Base-by-base conservation (phyloP, 35 echinoderm and acorn worm genomes). In the Holothuria glaberrima region DNA sequence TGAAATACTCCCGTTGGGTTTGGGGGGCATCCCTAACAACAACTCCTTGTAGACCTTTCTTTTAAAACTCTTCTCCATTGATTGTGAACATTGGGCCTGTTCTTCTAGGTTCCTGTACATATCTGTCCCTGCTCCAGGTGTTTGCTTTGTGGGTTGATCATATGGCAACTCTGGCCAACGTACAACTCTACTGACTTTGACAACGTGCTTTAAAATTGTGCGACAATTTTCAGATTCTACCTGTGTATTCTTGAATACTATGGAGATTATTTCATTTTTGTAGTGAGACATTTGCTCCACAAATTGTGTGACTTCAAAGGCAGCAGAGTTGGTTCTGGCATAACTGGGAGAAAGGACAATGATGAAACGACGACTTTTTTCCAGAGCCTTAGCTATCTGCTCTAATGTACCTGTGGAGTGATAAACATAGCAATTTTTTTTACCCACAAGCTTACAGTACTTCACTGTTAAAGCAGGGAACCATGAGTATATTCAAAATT, bases 251-350 rank as follows among this genome's bases (percentile, higher is more conserved):
- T 38, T 63, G 59, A 84, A 63, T 48, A 84, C 46, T n/a, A 84
- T 63, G 27, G 80, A 84, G 13, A 84, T 84, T 27, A 84, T 61
- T 29, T 84, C 54, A 22, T 61, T 84, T n/a, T 84, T 84, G 80
- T 84, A 84, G 31, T n/a, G 52, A 30, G 33, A 32, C 16, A 57
- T 54, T 16, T 31, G 12, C 12, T 60, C 80, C 27, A 84, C 52
- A 33, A 84, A 84, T 12, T 22, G 12, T 9, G 12, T 61, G 4
- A 32, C 80, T 36, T 84, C 80, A 18, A 28, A 84, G 13, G 80
- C 80, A 25, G 80, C 41, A 7, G 14, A 84, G 31, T 29, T 84
- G 54, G 54, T 54, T 46, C 33, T 0, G 54, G 61, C 33, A 26
- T 84, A 84, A 18, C 61, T 18, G 27, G 52, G 54, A 6, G 80